Conservation (phyloP, 2,113 vertebrate species). For the Xerus inauris region DNA sequence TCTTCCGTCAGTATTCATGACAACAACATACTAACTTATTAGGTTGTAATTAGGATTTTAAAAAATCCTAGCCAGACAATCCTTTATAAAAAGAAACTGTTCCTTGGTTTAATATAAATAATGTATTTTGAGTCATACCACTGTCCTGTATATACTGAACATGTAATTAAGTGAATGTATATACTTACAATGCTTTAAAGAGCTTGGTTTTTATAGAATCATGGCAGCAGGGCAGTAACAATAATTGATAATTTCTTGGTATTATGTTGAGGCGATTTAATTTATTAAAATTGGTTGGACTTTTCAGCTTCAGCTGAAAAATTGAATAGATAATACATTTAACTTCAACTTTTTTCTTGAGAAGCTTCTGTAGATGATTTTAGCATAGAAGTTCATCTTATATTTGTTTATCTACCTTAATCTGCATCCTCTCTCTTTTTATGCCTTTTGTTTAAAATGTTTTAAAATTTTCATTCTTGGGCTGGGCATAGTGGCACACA, state of each 20-base stretch:
- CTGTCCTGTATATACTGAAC: neutral
- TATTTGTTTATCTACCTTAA: neutral
- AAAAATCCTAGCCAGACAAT: neutral
- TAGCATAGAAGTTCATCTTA: neutral
- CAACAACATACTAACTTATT: neutral
- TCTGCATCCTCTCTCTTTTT: neutral
- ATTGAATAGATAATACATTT: neutral
- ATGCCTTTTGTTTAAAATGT: neutral
- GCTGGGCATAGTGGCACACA: too few relatives aligned
- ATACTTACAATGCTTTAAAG: neutral
- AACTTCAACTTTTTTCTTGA: neutral
- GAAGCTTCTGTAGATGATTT: neutral
- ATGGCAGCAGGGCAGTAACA: neutral
- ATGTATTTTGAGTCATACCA: neutral
- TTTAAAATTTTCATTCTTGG: too few relatives aligned
- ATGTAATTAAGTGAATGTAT: neutral
- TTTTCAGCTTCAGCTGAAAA: constrained; percentile 35
- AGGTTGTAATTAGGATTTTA: neutral
- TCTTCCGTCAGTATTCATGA: neutral
- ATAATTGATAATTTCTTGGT: neutral
- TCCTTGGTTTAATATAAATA: neutral
- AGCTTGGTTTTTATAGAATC: neutral
- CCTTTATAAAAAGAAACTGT: neutral
- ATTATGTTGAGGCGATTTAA: neutral
- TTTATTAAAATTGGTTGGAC: constrained; percentile 38